These are phyloP conservation scores for Eustalomyia histrio DNA, from an alignment of 2,888 invertebrate species.

Conservation along the genomic window DNA sequence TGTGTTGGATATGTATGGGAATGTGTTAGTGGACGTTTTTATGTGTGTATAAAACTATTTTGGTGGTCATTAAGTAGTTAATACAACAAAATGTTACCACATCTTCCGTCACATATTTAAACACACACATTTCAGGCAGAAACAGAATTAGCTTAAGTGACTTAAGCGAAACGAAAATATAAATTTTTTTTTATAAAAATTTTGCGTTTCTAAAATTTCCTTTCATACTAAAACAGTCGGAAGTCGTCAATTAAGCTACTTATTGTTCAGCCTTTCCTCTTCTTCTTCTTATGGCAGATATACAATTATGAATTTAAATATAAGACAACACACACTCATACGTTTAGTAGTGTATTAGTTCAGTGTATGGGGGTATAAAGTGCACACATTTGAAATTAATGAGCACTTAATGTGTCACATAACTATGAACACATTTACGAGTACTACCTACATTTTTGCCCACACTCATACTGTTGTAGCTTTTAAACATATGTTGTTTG, in stretches of 20 bases:
- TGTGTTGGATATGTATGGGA: conserved; percentile 12
- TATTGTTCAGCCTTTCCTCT: too few relatives aligned
- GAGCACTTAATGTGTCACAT: conserved; percentile 57
- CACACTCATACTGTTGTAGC: too few relatives aligned
- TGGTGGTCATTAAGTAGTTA: conserved; percentile 71
- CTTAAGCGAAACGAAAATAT: too few relatives aligned
- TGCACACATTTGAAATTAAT: conserved; percentile 42
- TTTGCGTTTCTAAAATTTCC: too few relatives aligned
- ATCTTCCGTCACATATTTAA: too few relatives aligned
- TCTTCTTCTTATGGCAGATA: neutral
- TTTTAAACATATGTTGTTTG: neutral
- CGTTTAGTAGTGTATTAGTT: neutral
- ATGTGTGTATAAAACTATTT: conserved; percentile 33
- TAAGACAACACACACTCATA: neutral
- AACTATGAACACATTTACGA: conserved; percentile 20
- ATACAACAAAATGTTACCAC: conserved; percentile 64
- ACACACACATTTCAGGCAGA: conserved; percentile 10
- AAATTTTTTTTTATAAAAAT: too few relatives aligned
- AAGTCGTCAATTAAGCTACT: too few relatives aligned
- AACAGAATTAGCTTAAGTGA: too few relatives aligned
- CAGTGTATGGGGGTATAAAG: neutral
- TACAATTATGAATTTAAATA: neutral
- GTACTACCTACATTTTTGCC: neutral
- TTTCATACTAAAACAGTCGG: too few relatives aligned
- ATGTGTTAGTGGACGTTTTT: conserved; percentile 4